Evolutionary conservation across 2,888 invertebrate genomes (phyloP).

Genomic region (Onthophagus sagittarius): DNA sequence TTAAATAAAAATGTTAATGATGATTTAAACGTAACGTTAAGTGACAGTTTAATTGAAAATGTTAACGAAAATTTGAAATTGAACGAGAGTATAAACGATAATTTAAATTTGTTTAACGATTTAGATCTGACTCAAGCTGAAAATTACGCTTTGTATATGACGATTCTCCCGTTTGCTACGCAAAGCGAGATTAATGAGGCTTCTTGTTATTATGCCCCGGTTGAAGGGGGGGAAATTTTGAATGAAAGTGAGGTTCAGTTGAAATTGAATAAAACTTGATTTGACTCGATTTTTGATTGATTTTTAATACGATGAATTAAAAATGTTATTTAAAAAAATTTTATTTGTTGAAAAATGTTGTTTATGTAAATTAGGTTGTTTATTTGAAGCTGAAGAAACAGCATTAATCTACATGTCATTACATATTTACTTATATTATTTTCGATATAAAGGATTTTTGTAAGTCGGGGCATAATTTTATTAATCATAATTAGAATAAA

Average conservation of each 20-base stretch:
- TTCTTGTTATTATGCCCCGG: slow-evolving; percentile 81
- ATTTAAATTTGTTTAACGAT: slow-evolving; percentile 38
- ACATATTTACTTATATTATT: no score
- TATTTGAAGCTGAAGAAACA: no score
- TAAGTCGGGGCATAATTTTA: no score
- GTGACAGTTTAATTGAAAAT: slow-evolving; percentile 13
- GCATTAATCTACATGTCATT: no score
- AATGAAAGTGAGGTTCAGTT: slow-evolving; percentile 37
- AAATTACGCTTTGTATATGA: slow-evolving; percentile 82
- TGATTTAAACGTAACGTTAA: no score
- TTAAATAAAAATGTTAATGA: slow-evolving; percentile 21
- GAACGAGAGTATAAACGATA: slow-evolving; percentile 2
- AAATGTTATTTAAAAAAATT: no score
- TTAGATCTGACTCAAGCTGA: slow-evolving; percentile 81
- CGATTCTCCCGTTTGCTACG: slow-evolving; percentile 81
- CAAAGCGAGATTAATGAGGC: slow-evolving; percentile 85
- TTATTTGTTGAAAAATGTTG: no score
- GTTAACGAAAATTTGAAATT: not conserved
- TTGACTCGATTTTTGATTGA: no score
- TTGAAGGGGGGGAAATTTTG: slow-evolving; percentile 72
- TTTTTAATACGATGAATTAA: no score
- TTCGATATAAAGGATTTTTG: no score
- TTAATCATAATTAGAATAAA: no score
- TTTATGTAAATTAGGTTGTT: no score
- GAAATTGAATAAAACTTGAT: slow-evolving; percentile 32